A percentile compares a stretch with the other conserved stretches of the same genome.
Evolutionary conservation across 2,888 invertebrate species (phyloP).

Genomic region (Seira sanloemensis): DNA sequence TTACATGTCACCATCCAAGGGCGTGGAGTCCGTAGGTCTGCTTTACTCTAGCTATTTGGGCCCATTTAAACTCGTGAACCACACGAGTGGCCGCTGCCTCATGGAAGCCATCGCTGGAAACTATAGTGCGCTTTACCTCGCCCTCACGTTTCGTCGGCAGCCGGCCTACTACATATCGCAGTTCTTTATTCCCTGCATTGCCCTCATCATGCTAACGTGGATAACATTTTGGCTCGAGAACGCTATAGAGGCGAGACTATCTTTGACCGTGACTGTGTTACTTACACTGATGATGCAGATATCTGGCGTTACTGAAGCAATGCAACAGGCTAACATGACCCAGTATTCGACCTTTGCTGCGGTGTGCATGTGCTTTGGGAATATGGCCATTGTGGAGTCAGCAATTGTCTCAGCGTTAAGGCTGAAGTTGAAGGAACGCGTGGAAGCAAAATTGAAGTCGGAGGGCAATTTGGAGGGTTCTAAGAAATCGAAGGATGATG

Average conservation of each 20-base stretch:
- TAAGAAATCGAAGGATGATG: too few species aligned
- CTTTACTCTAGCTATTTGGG: background rate
- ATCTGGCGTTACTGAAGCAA: background rate
- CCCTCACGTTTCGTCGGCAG: background rate
- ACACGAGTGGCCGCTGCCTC: background rate
- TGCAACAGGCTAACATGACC: background rate
- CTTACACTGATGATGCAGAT: slow-evolving; percentile 26
- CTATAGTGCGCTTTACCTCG: background rate
- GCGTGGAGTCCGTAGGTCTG: background rate
- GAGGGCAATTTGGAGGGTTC: too few species aligned
- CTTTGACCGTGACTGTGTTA: slow-evolving; percentile 22
- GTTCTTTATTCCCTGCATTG: background rate
- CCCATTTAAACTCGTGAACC: background rate
- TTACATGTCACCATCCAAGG: background rate
- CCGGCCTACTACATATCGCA: background rate
- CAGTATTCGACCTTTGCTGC: slow-evolving; percentile 16
- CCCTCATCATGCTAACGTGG: slow-evolving; percentile 7
- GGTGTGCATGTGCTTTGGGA: background rate
- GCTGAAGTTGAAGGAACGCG: too few species aligned
- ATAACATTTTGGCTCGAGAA: slow-evolving; percentile 30
- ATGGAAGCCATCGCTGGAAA: background rate
- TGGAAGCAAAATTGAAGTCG: too few species aligned
- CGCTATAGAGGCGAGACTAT: slow-evolving; percentile 10
- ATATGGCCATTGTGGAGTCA: background rate
- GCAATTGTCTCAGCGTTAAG: slow-evolving; percentile 17